Conservation (phyloP, 2,888 invertebrate genomes). For the Callosobruchus maculatus region DNA sequence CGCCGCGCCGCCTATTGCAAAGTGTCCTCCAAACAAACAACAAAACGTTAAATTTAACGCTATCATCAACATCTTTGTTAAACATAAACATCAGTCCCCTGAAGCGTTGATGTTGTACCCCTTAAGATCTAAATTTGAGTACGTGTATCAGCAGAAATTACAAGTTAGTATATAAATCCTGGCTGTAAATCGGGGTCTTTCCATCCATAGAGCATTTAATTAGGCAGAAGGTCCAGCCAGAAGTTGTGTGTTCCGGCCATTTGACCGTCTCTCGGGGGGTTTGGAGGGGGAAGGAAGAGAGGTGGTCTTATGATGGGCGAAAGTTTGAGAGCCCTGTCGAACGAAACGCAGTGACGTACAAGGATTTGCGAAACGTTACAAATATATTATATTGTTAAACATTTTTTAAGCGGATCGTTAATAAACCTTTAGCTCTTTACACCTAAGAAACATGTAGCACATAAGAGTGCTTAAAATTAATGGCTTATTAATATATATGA, state of each 20-base stretch:
- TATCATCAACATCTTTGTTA: too few species aligned
- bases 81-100: not conserved
- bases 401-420: too few species aligned
- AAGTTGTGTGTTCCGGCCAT: not conserved
- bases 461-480: too few species aligned
- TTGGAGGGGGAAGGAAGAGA: not conserved
- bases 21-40: too few species aligned
- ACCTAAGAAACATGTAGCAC: too few species aligned
- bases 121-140: not conserved
- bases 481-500: too few species aligned
- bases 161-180: not conserved
- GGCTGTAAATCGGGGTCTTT: not conserved
- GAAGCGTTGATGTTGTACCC: not conserved
- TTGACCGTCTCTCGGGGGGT: not conserved
- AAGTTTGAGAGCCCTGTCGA: not conserved
- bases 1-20: too few species aligned
- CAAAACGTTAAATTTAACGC: too few species aligned
- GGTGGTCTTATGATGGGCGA: not conserved
- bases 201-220: not conserved
- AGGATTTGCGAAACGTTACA: too few species aligned
- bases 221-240: not conserved
- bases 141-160: not conserved
- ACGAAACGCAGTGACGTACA: not conserved
- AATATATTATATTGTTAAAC: too few species aligned
- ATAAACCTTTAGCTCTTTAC: too few species aligned